A percentile compares a stretch with the other conserved stretches of the same genome.
Evolutionary conservation across 2,797 vertebrate species (phyloP).

Genomic region (Enteromius afrohamiltoni): DNA sequence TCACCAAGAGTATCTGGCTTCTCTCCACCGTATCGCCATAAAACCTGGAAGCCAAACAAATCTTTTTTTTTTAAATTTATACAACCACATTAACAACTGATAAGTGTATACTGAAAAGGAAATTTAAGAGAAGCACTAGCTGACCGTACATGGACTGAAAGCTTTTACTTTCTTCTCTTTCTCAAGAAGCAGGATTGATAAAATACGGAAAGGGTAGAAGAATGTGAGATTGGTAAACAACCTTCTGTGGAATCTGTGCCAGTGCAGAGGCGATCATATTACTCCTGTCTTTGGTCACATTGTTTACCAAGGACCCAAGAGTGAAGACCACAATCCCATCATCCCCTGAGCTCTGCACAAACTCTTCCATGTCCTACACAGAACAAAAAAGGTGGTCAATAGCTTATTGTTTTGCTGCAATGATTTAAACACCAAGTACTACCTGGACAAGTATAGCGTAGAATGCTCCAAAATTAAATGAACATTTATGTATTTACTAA

Average conservation of each 20-base stretch:
- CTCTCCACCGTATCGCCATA: slow-evolving; percentile 86
- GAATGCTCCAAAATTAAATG: background rate
- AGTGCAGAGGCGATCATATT: slow-evolving; percentile 85
- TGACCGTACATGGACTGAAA: background rate
- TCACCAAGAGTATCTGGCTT: slow-evolving; percentile 80
- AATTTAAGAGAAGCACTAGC: background rate
- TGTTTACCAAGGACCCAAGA: slow-evolving; percentile 84
- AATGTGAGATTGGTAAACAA: slow-evolving; percentile 57
- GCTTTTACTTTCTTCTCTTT: background rate
- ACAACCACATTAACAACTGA: background rate
- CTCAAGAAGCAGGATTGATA: background rate
- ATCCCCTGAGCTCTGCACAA: slow-evolving; percentile 89
- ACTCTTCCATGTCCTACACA: slow-evolving; percentile 87
- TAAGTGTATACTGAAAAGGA: background rate
- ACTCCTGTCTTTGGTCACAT: slow-evolving; percentile 82
- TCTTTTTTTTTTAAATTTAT: too few species aligned
- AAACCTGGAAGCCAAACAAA: background rate
- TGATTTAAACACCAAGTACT: background rate
- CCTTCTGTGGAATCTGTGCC: slow-evolving; percentile 91
- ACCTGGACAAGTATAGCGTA: background rate
- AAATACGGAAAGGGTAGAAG: background rate
- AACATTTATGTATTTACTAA: background rate
- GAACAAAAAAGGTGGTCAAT: background rate
- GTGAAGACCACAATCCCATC: slow-evolving; percentile 88
- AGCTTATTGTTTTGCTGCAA: background rate